Conservation (phyloP, 2,888 invertebrate species). For the Caenorhabditis macrosperma region DNA sequence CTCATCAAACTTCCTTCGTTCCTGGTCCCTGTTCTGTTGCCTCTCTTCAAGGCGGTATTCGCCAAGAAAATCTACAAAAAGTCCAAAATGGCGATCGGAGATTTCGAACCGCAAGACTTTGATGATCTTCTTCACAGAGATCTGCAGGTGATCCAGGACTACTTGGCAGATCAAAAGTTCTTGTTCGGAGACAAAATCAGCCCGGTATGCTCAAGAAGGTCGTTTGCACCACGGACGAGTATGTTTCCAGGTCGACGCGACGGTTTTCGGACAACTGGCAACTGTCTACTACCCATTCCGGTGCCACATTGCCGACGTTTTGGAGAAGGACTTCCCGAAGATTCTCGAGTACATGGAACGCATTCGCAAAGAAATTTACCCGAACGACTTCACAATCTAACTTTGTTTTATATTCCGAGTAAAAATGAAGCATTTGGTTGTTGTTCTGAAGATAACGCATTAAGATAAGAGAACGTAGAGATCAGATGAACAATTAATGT, state of each 20-base stretch:
- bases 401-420: neutral
- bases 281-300: conserved; percentile 63
- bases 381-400: conserved; percentile 46
- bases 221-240: neutral
- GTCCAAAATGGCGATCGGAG: conserved; percentile 40
- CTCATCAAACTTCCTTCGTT: conserved; percentile 31
- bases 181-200: conserved; percentile 96
- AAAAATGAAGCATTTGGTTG: neutral
- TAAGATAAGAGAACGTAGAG: neutral
- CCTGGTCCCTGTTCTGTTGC: conserved; percentile 24
- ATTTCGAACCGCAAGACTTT: conserved; percentile 29
- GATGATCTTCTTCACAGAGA: conserved; percentile 29
- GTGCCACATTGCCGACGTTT: conserved; percentile 8
- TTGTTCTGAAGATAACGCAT: neutral
- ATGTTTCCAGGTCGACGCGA: conserved; percentile 71
- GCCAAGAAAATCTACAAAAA: conserved; percentile 30
- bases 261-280: conserved; percentile 76
- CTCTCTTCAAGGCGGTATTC: conserved; percentile 24
- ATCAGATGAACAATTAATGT: neutral
- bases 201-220: conserved; percentile 84
- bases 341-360: conserved; percentile 37
- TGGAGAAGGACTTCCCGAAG: conserved; percentile 39
- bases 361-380: conserved; percentile 38
- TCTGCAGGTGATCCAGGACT: conserved; percentile 25
- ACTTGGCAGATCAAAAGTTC: conserved; percentile 86